Base-by-base conservation (phyloP, 2,113 vertebrate genomes). In the Dipodomys spectabilis region DNA sequence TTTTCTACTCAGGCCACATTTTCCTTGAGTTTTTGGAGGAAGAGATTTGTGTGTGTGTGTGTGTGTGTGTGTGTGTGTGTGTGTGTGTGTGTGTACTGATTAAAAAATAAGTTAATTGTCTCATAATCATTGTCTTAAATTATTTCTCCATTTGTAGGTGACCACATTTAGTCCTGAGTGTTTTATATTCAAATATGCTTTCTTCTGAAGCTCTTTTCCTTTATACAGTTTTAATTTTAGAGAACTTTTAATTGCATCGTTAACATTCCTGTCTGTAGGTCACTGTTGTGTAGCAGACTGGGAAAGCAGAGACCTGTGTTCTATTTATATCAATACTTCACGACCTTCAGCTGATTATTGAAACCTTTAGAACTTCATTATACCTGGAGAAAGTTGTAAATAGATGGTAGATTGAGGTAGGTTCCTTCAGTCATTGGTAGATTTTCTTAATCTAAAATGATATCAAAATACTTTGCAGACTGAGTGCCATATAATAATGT, bases 201-300 rank as follows among this genome's bases (percentile, higher is more conserved):
- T 86, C 83, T 94, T 96, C 92, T 91, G 94, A 96, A 92, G 88
- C 53, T 90, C 90, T 94, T 86, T 93, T n/a, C 57, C 80, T 90
- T 92, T 85, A 68, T 86, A 39, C 32, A 86, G 65, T 95, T 96
- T 97, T 96, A 96, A 96, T 97, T 97, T 97, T 97, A 94, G 96
- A 95, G 88, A 90, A 35, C 62, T 92, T 94, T 90, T 97, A 97
- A 97, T 97, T 97, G 75, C 92, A 94, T 97, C 71, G 75, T 95
- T 95, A 97, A 96, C 95, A 95, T 95, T 95, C 67, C 83, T 90
- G 75, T 88, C 94, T 96, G 94, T 69, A 94, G 97, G 96, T 96
- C 95, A 93, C 86, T 96, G 92, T 96, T 95, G 85, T 93, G 18
- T 88, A 86, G 94, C 88, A 92, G 77, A 93, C 78, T 96, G 96